phyloP scores from a whole-genome alignment of 2,797 vertebrate genomes.

The Enoplosus armatus region DNA sequence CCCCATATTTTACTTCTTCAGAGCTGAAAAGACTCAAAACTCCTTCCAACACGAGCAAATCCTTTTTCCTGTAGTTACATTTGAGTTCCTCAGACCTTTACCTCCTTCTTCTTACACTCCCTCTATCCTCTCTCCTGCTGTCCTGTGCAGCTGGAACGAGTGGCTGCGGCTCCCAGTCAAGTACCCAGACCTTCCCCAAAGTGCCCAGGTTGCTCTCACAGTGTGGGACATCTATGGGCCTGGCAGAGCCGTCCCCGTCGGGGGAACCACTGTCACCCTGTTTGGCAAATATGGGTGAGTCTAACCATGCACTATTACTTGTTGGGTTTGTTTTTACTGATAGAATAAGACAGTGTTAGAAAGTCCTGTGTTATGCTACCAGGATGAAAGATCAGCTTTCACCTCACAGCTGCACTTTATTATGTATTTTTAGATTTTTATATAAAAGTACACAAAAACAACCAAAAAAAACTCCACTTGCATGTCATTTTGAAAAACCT shows the following conservation, averaged over 20 bases:
- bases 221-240: slow-evolving; percentile 99
- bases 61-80: neutral
- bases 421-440: too few species aligned
- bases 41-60: neutral
- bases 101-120: neutral
- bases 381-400: neutral
- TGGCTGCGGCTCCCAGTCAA: slow-evolving; percentile 97
- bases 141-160: slow-evolving; percentile 93
- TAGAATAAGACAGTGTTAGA: neutral
- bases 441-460: neutral
- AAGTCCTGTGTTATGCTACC: neutral
- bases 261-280: slow-evolving; percentile 95
- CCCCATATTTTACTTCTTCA: neutral
- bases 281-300: slow-evolving; percentile 94
- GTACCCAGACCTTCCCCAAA: slow-evolving; percentile 96
- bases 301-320: neutral
- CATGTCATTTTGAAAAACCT: neutral
- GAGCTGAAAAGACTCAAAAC: neutral
- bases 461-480: neutral
- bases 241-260: slow-evolving; percentile 93
- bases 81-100: neutral
- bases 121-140: neutral
- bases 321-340: neutral
- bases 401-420: neutral
- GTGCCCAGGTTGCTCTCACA: slow-evolving; percentile 95